Evolutionary conservation across 1,140 invertebrate species (phyloP).

Genomic region (Berghia stephanieae): DNA sequence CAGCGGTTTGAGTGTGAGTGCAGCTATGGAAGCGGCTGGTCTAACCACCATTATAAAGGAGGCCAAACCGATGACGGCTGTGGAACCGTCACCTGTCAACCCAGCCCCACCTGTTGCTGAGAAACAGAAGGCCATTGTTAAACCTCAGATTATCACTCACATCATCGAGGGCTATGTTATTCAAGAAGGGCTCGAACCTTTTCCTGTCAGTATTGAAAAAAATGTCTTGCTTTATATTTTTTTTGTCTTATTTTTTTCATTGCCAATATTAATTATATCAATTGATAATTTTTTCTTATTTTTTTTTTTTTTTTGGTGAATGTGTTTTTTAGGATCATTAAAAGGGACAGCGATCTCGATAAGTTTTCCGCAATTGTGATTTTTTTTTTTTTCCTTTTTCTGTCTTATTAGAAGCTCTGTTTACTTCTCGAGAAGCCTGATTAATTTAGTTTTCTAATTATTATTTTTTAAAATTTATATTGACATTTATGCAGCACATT

Average conservation of each 20-base stretch:
- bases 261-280: neutral
- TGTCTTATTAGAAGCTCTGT: no score
- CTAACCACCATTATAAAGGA: slow-evolving; percentile 27
- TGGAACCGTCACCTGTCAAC: slow-evolving; percentile 27
- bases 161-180: slow-evolving; percentile 97
- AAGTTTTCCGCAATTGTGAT: no score
- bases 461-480: neutral
- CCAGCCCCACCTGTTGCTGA: slow-evolving; percentile 43
- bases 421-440: neutral
- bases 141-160: slow-evolving; percentile 94
- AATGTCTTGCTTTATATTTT: neutral
- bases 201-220: slow-evolving; percentile 76
- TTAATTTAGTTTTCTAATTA: neutral
- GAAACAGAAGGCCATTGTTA: slow-evolving; percentile 77
- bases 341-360: no score
- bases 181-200: slow-evolving; percentile 82
- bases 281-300: neutral
- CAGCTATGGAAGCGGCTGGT: slow-evolving; percentile 34
- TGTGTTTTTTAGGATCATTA: no score
- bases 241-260: neutral
- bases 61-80: slow-evolving; percentile 23
- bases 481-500: neutral
- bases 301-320: neutral
- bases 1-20: slow-evolving; percentile 21
- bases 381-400: no score